These are phyloP conservation scores for Ageneiosus marmoratus DNA, from an alignment of 2,113 vertebrate species.

Conservation along the genomic window DNA sequence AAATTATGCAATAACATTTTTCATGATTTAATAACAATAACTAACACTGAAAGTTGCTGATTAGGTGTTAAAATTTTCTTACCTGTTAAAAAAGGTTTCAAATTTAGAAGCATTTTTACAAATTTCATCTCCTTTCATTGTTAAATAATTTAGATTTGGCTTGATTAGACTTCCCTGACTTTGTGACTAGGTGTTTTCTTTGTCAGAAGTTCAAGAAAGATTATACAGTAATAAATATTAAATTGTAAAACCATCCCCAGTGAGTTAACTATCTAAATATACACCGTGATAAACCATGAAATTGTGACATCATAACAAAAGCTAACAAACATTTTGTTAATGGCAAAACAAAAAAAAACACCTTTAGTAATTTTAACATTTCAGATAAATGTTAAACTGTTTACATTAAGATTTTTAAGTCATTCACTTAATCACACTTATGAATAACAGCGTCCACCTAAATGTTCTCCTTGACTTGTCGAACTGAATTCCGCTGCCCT, in stretches of 20 bases:
- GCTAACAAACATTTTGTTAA: background rate
- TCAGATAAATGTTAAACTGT: background rate
- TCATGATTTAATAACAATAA: no score
- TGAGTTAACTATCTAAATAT: background rate
- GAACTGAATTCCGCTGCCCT: background rate
- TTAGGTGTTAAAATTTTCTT: no score
- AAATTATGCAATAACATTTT: no score
- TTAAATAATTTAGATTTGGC: no score
- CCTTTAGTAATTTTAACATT: background rate
- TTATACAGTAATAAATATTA: no score
- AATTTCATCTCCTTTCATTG: no score
- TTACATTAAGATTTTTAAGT: background rate
- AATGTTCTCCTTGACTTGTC: background rate
- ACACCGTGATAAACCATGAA: background rate
- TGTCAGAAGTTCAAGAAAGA: no score
- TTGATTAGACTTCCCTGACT: background rate
- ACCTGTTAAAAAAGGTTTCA: no score
- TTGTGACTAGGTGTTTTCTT: background rate
- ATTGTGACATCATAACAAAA: background rate
- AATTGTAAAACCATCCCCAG: no score
- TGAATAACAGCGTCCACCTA: background rate
- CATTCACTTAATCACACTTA: background rate
- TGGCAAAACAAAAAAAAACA: background rate
- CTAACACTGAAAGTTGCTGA: no score
- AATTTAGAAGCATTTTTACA: no score